phyloP scores from a whole-genome alignment of 2,797 vertebrate species.

The Paramormyrops hopkinsi region DNA sequence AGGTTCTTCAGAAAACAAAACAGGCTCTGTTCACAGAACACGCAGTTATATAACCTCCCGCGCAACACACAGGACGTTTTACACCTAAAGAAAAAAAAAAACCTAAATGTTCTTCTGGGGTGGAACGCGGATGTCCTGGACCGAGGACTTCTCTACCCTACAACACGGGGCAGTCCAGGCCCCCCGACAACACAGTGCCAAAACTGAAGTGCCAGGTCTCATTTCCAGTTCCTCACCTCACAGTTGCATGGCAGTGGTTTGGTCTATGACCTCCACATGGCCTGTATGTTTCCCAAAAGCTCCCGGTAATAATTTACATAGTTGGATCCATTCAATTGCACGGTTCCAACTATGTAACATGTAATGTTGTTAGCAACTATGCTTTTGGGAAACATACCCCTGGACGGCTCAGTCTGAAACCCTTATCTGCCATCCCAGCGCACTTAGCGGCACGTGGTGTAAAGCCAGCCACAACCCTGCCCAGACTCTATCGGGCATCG shows the following conservation, averaged over 20 bases:
- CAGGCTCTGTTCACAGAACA: background rate
- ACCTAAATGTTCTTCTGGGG: background rate
- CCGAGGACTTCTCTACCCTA: background rate
- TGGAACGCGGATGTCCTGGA: background rate
- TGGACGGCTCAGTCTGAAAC: background rate
- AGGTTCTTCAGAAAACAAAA: background rate
- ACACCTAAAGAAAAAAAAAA: background rate
- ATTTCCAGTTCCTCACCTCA: background rate
- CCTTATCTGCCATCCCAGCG: background rate
- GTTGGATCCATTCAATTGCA: background rate
- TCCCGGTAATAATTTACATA: background rate
- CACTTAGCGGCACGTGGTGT: background rate
- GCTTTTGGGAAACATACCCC: background rate
- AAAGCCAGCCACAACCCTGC: slow-evolving; percentile 38
- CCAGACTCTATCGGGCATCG: background rate
- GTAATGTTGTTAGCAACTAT: background rate
- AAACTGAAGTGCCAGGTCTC: background rate
- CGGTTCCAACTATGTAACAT: background rate
- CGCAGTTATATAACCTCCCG: background rate
- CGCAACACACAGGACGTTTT: background rate
- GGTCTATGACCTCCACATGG: background rate
- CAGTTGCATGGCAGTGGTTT: background rate
- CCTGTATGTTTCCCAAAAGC: background rate
- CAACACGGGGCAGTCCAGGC: background rate
- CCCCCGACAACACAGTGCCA: background rate